These are phyloP conservation scores for Petrosia ficiformis DNA, from an alignment of 37 sponge, comb jelly and placozoan species.

Conservation along the genomic window DNA sequence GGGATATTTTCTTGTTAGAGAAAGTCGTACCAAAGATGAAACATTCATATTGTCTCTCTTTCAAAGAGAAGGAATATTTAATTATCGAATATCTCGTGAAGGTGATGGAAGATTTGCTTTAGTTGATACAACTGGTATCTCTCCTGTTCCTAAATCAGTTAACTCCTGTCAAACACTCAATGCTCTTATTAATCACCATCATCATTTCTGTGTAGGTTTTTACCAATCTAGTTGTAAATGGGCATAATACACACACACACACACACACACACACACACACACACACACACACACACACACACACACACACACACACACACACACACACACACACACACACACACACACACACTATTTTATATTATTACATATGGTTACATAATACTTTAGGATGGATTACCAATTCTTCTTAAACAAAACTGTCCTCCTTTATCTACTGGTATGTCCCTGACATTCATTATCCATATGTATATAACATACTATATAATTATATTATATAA, in stretches of 20 bases:
- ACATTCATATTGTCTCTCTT: slow-evolving; percentile 51
- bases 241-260: neutral
- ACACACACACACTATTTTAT: slow-evolving; percentile 10
- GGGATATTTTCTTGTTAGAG: slow-evolving; percentile 48
- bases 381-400: slow-evolving; percentile 44
- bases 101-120: neutral
- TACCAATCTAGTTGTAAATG: neutral
- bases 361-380: neutral
- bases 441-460: no score
- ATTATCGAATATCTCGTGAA: slow-evolving; percentile 14
- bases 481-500: no score
- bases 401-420: slow-evolving; percentile 26
- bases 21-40: slow-evolving; percentile 40
- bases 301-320: slow-evolving; percentile 14
- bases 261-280: slow-evolving; percentile 18
- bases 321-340: slow-evolving; percentile 8
- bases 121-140: neutral
- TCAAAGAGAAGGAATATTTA: slow-evolving; percentile 4
- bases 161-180: neutral
- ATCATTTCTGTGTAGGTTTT: neutral
- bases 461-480: no score
- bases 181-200: neutral
- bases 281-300: slow-evolving; percentile 2
- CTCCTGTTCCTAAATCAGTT: neutral
- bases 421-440: slow-evolving; percentile 15